Evolutionary conservation across 2,888 invertebrate species (phyloP).

Genomic region (Hypomecis punctinalis): DNA sequence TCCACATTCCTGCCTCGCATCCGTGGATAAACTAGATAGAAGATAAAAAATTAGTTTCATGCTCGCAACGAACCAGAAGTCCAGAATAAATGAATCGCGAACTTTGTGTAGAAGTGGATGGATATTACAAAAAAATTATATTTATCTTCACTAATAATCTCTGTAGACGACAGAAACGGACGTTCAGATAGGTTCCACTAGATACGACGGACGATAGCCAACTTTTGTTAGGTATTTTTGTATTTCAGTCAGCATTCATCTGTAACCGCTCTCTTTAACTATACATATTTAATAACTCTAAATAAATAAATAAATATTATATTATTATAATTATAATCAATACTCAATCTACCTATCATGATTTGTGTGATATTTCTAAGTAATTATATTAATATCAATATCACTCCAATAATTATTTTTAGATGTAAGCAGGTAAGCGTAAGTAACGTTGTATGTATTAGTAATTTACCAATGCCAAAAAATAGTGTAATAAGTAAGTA

Average conservation of each 20-base stretch:
- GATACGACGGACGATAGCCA: background rate
- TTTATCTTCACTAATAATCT: background rate
- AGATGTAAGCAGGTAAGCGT: background rate
- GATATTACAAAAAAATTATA: background rate
- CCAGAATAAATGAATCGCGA: conserved; percentile 49
- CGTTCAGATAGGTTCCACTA: too few relatives aligned
- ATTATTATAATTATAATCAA: background rate
- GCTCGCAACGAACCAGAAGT: conserved; percentile 51
- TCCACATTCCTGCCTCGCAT: conserved; percentile 65
- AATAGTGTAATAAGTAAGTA: conserved; percentile 5
- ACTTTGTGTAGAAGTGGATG: conserved; percentile 2
- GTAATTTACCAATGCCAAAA: conserved; percentile 29
- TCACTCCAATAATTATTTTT: too few relatives aligned
- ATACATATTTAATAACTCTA: too few relatives aligned
- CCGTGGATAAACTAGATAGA: conserved; percentile 23
- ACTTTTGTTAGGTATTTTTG: too few relatives aligned
- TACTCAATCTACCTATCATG: conserved; percentile 41
- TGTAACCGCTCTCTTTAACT: conserved; percentile 4
- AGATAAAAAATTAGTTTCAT: too few relatives aligned
- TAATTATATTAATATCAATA: conserved; percentile 39
- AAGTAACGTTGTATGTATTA: too few relatives aligned
- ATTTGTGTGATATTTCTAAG: conserved; percentile 60
- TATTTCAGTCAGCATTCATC: background rate
- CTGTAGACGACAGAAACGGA: too few relatives aligned
- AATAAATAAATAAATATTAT: background rate